Evolutionary conservation across 2,888 invertebrate genomes (phyloP).

Genomic region (Eudasyphora cyanicolor): DNA sequence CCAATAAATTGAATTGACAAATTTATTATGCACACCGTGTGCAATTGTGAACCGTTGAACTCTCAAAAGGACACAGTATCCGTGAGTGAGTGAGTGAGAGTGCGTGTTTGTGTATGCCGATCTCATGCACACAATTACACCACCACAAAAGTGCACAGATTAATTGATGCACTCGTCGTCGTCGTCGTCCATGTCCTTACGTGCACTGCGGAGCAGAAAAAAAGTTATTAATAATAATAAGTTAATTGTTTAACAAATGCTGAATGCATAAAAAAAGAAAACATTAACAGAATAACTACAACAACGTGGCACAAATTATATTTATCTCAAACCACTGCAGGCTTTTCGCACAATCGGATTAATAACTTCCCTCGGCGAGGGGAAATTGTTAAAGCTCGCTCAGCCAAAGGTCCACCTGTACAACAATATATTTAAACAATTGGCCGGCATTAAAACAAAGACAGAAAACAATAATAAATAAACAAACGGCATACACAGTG

Average conservation of each 20-base stretch:
- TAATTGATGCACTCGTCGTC: slow-evolving; percentile 1
- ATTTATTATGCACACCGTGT: slow-evolving; percentile 53
- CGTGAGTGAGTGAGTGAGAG: background rate
- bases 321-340: background rate
- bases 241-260: slow-evolving; percentile 29
- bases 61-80: background rate
- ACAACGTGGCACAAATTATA: background rate
- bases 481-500: background rate
- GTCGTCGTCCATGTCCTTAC: background rate
- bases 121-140: background rate
- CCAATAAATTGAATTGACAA: slow-evolving; percentile 48
- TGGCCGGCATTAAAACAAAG: background rate
- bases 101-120: too few relatives aligned
- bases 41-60: background rate
- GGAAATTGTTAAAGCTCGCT: background rate
- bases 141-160: slow-evolving; percentile 19
- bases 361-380: background rate
- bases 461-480: slow-evolving; percentile 6
- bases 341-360: background rate
- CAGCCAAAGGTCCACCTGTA: background rate
- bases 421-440: slow-evolving; percentile 1
- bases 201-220: background rate
- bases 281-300: background rate
- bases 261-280: background rate
- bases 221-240: slow-evolving; percentile 20